A percentile compares a stretch with the other conserved stretches of the same genome.
phyloP scores from a whole-genome alignment of 2,113 vertebrate genomes.

The Phaethornis superciliosus region DNA sequence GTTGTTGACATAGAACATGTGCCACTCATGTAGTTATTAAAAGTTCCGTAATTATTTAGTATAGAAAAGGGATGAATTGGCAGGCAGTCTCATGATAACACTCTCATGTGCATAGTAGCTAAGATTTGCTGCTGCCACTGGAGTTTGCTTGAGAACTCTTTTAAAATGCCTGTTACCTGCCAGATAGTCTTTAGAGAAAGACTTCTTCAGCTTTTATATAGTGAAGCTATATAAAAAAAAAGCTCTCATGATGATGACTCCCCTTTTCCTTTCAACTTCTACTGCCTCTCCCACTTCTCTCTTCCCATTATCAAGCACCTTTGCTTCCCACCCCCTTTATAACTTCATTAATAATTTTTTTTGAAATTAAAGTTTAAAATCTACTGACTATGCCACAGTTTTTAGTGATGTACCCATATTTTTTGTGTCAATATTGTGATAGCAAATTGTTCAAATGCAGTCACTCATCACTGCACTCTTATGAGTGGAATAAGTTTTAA shows the following conservation, averaged over 20 bases:
- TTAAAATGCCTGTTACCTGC: background rate
- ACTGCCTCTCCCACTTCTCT: background rate
- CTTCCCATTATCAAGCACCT: background rate
- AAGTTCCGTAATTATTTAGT: background rate
- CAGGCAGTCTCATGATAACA: background rate
- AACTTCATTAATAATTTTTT: background rate
- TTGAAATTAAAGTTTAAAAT: accelerated
- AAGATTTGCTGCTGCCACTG: background rate
- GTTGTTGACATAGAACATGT: background rate
- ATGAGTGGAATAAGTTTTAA: background rate
- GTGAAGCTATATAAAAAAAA: background rate
- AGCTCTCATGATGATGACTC: background rate
- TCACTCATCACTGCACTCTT: background rate
- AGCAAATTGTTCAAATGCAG: background rate
- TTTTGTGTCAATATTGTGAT: background rate
- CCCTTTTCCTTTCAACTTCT: background rate
- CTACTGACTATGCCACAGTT: background rate
- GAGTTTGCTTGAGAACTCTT: background rate
- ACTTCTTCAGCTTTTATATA: background rate
- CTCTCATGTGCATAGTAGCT: background rate
- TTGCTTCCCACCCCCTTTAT: background rate
- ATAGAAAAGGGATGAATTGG: background rate
- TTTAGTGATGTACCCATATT: background rate
- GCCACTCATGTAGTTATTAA: background rate
- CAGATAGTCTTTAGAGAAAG: background rate